phyloP scores from a whole-genome alignment of 1,140 invertebrate species.

The Archivesica marissinica region DNA sequence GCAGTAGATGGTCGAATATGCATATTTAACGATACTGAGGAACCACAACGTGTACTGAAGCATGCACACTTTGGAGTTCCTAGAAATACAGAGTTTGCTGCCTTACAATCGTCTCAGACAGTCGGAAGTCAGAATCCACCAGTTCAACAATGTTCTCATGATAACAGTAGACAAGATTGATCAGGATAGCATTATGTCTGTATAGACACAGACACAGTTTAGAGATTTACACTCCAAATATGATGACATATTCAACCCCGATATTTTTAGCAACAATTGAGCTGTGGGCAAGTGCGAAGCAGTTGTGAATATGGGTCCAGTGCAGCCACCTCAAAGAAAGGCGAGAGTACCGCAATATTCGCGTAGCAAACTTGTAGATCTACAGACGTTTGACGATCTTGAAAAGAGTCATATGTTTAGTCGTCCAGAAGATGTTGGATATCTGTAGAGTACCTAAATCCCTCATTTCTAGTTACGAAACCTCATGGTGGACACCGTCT shows the following conservation, averaged over 20 bases:
- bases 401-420: slow-evolving; percentile 3
- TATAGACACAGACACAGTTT: neutral
- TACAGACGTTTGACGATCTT: slow-evolving; percentile 64
- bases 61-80: no score
- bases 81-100: no score
- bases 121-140: no score
- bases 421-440: slow-evolving; percentile 28
- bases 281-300: slow-evolving; percentile 42
- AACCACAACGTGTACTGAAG: no score
- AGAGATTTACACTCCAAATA: slow-evolving; percentile 11
- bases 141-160: no score
- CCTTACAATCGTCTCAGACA: no score
- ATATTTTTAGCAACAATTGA: no score
- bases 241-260: slow-evolving; percentile 40
- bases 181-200: slow-evolving; percentile 29
- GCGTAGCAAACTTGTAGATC: slow-evolving; percentile 42
- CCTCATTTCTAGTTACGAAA: slow-evolving; percentile 42
- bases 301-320: slow-evolving; percentile 63
- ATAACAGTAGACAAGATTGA: no score
- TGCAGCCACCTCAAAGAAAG: slow-evolving; percentile 61
- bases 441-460: slow-evolving; percentile 63
- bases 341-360: slow-evolving; percentile 58
- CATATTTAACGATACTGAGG: no score
- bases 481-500: slow-evolving; percentile 13
- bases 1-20: no score